A percentile compares a stretch with the other conserved stretches of the same genome.
These are phyloP conservation scores for Cephus nigrinus DNA, from an alignment of 2,888 invertebrate genomes.

Conservation along the genomic window DNA sequence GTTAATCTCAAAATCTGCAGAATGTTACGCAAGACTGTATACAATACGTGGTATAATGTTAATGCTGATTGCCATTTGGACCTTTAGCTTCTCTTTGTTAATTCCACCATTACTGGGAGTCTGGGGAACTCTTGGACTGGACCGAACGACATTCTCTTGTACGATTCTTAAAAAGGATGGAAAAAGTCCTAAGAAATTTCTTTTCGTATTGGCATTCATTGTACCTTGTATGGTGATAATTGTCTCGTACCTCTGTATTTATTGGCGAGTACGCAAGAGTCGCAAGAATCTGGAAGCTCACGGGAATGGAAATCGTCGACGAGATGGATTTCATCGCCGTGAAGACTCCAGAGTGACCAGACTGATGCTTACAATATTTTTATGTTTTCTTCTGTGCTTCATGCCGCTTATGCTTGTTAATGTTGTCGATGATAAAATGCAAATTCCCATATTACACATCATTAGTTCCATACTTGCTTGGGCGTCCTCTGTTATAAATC, in stretches of 20 bases:
- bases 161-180: slow-evolving; percentile 85
- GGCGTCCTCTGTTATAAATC: slow-evolving; percentile 91
- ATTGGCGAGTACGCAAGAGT: slow-evolving; percentile 81
- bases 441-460: slow-evolving; percentile 81
- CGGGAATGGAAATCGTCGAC: slow-evolving; percentile 57
- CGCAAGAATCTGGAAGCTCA: slow-evolving; percentile 79
- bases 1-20: slow-evolving; percentile 80
- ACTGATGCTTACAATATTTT: slow-evolving; percentile 88
- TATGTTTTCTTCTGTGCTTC: slow-evolving; percentile 87
- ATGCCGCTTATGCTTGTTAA: slow-evolving; percentile 90
- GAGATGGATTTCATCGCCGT: slow-evolving; percentile 67
- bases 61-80: slow-evolving; percentile 85
- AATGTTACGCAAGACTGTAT: slow-evolving; percentile 83
- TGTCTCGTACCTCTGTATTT: slow-evolving; percentile 87
- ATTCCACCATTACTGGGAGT: slow-evolving; percentile 82
- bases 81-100: slow-evolving; percentile 71
- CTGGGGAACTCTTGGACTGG: slow-evolving; percentile 88
- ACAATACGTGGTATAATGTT: slow-evolving; percentile 77
- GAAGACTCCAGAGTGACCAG: slow-evolving; percentile 86
- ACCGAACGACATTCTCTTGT: slow-evolving; percentile 86
- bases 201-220: slow-evolving; percentile 85
- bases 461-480: slow-evolving; percentile 88
- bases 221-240: slow-evolving; percentile 88
- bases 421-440: slow-evolving; percentile 83
- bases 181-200: slow-evolving; percentile 83